Base-by-base conservation (phyloP, 2,113 vertebrate genomes). In the Pseudonaja textilis region DNA sequence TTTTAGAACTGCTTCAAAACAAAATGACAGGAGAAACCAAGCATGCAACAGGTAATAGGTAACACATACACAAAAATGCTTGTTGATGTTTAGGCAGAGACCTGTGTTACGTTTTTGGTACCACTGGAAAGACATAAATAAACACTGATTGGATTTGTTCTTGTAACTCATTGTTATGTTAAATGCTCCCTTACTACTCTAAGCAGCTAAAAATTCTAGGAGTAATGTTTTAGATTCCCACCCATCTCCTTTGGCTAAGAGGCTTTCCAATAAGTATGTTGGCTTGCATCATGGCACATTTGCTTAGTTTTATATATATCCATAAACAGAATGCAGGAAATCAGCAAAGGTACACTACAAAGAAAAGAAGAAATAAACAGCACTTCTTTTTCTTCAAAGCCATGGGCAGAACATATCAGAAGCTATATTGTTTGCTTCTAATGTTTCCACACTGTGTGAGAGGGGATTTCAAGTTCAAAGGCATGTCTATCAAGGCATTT, bases 21-120 rank as follows among this genome's bases (percentile, higher is more conserved):
- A 94, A 96, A 94, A 94, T 91, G 90, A 85, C 88, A 93, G 47
- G 59, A 16, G 56, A 96, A 97, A 95, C 90, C 94, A 96, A 93
- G 1, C 42, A 9, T 92, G 12, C 91, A 92, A 7, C 57, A 93
- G 86, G 91, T 55, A 89, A 61, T 93, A 93, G 54, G 42, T n/a
- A 39, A n/a, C 59, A 20, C 16, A 64, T 92, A 92, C 92, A 52
- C 64, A 56, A 56, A 93, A 88, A 20, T 57, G 5, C 29, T 52
- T 88, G 7, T 0, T 0, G 52, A 90, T 90, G 74, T 16, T 89
- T 34, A 52, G 18, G 2, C 42, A 54, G 18, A 11, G 92, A 2
- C 12, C 61, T 88, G 25, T 61, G 59, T 61, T 61, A 61, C 1
- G 1, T 61, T 26, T 26, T 26, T 10, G 55, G 7, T n/a, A 86